phyloP scores from a whole-genome alignment of 2,797 vertebrate genomes.

The Coregonus suidteri region DNA sequence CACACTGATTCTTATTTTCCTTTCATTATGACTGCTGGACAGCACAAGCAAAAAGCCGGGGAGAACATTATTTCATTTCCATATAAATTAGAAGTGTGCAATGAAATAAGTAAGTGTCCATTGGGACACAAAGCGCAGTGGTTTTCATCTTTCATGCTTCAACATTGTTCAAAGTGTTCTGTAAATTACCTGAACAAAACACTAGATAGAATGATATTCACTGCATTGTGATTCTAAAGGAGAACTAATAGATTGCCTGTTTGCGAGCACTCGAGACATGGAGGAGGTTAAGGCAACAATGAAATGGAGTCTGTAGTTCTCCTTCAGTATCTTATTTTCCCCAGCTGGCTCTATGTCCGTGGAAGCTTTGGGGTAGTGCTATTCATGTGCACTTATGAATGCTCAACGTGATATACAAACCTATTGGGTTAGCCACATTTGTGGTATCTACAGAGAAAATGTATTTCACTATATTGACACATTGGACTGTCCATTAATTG shows the following conservation, averaged over 20 bases:
- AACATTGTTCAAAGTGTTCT: constrained; percentile 66
- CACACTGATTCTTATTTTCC: constrained; percentile 67
- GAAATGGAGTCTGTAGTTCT: constrained; percentile 52
- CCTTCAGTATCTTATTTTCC: constrained; percentile 59
- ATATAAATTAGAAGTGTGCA: constrained; percentile 76
- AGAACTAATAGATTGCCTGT: constrained; percentile 71
- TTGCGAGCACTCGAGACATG: constrained; percentile 70
- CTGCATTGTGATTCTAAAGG: constrained; percentile 68
- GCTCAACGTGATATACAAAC: background rate
- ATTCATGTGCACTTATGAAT: background rate
- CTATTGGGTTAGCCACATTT: background rate
- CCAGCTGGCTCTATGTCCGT: constrained; percentile 55
- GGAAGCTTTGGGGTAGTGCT: background rate
- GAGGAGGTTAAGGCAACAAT: constrained; percentile 70
- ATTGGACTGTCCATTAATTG: background rate
- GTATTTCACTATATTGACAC: background rate
- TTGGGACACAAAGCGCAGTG: constrained; percentile 72
- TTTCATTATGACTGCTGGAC: constrained; percentile 64
- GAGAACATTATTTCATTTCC: constrained; percentile 74
- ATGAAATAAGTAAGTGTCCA: constrained; percentile 76
- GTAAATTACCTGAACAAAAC: constrained; percentile 76
- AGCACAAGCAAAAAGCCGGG: constrained; percentile 70
- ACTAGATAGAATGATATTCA: constrained; percentile 67
- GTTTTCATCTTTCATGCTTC: constrained; percentile 74
- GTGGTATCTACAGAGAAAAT: background rate